Percentiles rank a stretch among this genome's conserved stretches.
These are phyloP conservation scores for Poecilia wingei DNA, from an alignment of 2,797 vertebrate genomes.

Conservation along the genomic window DNA sequence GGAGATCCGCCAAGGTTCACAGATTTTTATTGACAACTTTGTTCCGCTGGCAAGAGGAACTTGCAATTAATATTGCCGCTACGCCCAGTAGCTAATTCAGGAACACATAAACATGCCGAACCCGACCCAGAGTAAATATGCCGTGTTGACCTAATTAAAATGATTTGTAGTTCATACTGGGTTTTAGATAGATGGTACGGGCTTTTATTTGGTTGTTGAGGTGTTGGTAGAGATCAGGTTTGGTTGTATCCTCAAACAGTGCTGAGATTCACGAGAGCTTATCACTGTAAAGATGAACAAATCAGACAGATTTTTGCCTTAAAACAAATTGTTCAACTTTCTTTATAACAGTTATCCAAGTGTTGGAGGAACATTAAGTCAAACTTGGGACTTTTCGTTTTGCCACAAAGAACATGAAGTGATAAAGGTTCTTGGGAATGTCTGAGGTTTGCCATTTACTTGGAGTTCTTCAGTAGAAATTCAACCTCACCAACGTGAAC, in stretches of 20 bases:
- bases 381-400: background rate
- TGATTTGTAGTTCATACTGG: conserved; percentile 41
- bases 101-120: conserved; percentile 41
- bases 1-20: conserved; percentile 32
- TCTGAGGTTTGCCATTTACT: no score
- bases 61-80: conserved; percentile 66
- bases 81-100: conserved; percentile 50
- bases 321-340: background rate
- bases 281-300: background rate
- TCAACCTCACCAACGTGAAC: no score
- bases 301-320: background rate
- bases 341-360: background rate
- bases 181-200: conserved; percentile 7
- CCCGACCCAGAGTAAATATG: conserved; percentile 50
- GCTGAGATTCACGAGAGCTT: background rate
- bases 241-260: background rate
- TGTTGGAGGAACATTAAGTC: background rate
- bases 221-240: background rate
- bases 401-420: background rate
- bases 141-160: conserved; percentile 55
- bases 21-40: conserved; percentile 60
- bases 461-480: no score
- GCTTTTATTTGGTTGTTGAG: background rate
- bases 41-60: conserved; percentile 58
- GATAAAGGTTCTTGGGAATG: background rate